These are phyloP conservation scores for Heliconius congener DNA, from an alignment of 1,140 invertebrate genomes.

Conservation along the genomic window DNA sequence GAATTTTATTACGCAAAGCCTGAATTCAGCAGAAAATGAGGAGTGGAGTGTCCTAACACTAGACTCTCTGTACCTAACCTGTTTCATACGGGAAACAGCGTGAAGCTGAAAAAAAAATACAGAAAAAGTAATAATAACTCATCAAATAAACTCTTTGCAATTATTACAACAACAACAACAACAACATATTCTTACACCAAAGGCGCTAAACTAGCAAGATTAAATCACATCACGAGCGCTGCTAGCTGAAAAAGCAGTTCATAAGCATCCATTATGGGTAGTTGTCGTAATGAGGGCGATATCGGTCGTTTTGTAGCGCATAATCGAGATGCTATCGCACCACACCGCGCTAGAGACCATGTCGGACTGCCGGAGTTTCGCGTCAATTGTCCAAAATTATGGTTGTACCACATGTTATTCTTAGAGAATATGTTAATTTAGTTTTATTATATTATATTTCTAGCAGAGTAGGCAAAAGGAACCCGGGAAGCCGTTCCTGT, in stretches of 20 bases:
- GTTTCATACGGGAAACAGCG: too few species aligned
- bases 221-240: conserved; percentile 33
- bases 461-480: neutral
- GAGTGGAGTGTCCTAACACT: too few species aligned
- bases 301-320: conserved; percentile 74
- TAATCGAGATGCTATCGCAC: conserved; percentile 73
- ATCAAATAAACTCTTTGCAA: neutral
- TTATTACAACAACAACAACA: conserved; percentile 5
- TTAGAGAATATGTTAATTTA: conserved; percentile 20
- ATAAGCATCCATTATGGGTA: conserved; percentile 65
- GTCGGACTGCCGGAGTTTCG: conserved; percentile 42
- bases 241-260: conserved; percentile 42
- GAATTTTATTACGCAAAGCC: too few species aligned
- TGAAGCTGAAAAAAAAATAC: neutral
- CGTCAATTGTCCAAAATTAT: conserved; percentile 44
- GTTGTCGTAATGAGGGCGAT: conserved; percentile 66
- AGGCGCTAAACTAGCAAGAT: conserved; percentile 34
- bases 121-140: neutral
- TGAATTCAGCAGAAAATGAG: too few species aligned
- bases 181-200: conserved; percentile 23
- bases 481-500: too few species aligned
- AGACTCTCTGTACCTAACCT: too few species aligned
- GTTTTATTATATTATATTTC: neutral
- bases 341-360: conserved; percentile 42
- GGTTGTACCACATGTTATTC: neutral